Conservation (phyloP, 2,888 invertebrate genomes). For the Rhamnusium bicolor region DNA sequence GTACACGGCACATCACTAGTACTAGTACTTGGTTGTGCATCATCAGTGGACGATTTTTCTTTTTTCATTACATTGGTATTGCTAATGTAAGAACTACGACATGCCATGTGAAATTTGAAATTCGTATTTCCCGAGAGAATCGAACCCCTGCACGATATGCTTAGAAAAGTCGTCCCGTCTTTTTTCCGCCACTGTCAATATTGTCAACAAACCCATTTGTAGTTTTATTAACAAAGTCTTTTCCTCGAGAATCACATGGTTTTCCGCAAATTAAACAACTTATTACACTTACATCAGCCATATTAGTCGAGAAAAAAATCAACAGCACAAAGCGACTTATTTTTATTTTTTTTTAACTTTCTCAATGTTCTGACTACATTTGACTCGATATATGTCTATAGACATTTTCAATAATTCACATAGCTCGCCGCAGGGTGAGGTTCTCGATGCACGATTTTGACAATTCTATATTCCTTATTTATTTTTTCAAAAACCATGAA, state of each 20-base stretch:
- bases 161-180: background rate
- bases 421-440: no score
- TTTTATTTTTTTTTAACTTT: background rate
- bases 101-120: background rate
- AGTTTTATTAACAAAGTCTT: background rate
- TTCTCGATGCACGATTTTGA: no score
- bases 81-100: background rate
- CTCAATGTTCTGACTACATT: no score
- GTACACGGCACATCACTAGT: background rate
- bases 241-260: background rate
- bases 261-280: background rate
- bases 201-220: background rate
- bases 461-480: no score
- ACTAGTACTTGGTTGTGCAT: constrained; percentile 1
- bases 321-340: background rate
- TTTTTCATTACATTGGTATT: background rate
- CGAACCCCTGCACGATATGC: background rate
- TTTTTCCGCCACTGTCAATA: background rate
- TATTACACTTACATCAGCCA: background rate
- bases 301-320: background rate
- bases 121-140: background rate
- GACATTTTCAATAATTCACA: constrained; percentile 54
- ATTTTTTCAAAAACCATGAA: no score
- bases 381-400: constrained; percentile 50
- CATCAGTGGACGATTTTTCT: constrained; percentile 5